Evolutionary conservation across 2,888 invertebrate species (phyloP).

Genomic region (Fabriciana adippe): DNA sequence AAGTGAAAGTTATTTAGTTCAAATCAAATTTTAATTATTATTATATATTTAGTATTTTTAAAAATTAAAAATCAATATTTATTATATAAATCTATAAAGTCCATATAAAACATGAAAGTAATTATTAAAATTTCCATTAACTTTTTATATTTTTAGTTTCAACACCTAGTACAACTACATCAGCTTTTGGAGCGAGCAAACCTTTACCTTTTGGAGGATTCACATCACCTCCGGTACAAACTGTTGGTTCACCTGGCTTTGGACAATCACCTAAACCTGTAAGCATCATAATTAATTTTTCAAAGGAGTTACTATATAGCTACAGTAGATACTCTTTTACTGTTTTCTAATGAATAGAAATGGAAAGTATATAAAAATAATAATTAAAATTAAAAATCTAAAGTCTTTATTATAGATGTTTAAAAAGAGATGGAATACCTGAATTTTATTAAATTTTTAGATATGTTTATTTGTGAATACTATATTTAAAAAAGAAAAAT

Average conservation of each 20-base stretch:
- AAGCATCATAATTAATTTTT: background rate
- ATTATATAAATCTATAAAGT: too few relatives aligned
- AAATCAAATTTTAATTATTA: too few relatives aligned
- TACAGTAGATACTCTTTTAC: background rate
- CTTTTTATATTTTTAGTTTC: conserved; percentile 50
- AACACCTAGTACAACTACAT: conserved; percentile 51
- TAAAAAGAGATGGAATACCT: too few relatives aligned
- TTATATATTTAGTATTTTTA: too few relatives aligned
- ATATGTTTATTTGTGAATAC: too few relatives aligned
- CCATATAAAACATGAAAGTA: background rate
- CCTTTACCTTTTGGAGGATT: conserved; percentile 61
- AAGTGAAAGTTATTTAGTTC: too few relatives aligned
- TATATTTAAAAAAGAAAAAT: too few relatives aligned
- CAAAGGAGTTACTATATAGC: too few relatives aligned
- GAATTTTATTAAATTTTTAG: too few relatives aligned
- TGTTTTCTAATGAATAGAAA: background rate
- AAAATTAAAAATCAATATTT: too few relatives aligned
- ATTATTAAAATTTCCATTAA: background rate
- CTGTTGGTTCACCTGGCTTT: conserved; percentile 69
- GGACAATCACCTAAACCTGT: conserved; percentile 52
- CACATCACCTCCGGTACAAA: conserved; percentile 67
- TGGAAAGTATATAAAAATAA: too few relatives aligned
- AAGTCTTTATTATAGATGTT: conserved; percentile 27
- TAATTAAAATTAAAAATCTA: too few relatives aligned
- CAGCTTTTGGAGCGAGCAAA: conserved; percentile 62